A percentile compares a stretch with the other conserved stretches of the same genome.
phyloP scores from a whole-genome alignment of 2,797 vertebrate species.

The Danio kyathit region DNA sequence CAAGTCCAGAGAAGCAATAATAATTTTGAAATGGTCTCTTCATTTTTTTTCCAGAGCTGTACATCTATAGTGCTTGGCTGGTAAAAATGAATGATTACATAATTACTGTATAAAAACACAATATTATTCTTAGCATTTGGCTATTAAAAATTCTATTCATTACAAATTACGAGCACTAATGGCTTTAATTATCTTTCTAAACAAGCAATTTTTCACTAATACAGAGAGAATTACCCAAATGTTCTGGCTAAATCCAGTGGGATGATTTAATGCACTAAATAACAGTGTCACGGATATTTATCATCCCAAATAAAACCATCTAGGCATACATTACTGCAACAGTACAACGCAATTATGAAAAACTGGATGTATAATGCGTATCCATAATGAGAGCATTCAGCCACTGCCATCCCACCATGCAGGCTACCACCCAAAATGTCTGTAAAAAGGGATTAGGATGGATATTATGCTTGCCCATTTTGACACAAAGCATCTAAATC shows the following conservation, averaged over 20 bases:
- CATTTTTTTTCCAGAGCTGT: too few species aligned
- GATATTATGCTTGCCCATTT: slow-evolving; percentile 67
- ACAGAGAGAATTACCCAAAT: neutral
- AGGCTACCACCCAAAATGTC: slow-evolving; percentile 61
- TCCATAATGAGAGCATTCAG: slow-evolving; percentile 24
- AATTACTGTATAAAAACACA: neutral
- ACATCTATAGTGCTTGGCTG: too few species aligned
- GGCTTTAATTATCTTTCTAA: neutral
- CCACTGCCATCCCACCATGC: slow-evolving; percentile 38
- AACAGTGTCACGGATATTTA: neutral
- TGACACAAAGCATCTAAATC: slow-evolving; percentile 63
- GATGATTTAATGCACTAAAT: neutral
- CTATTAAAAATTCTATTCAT: neutral
- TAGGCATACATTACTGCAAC: neutral
- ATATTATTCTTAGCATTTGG: neutral
- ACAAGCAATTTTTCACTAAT: neutral
- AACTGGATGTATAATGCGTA: slow-evolving; percentile 12
- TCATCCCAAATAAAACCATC: neutral
- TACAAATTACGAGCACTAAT: neutral
- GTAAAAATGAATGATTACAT: too few species aligned
- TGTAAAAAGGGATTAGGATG: slow-evolving; percentile 72
- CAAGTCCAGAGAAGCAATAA: too few species aligned
- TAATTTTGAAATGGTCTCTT: too few species aligned
- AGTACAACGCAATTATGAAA: slow-evolving; percentile 4
- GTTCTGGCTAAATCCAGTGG: neutral